These are phyloP conservation scores for Podabrus alpinus DNA, from an alignment of 2,888 invertebrate species.

Conservation along the genomic window DNA sequence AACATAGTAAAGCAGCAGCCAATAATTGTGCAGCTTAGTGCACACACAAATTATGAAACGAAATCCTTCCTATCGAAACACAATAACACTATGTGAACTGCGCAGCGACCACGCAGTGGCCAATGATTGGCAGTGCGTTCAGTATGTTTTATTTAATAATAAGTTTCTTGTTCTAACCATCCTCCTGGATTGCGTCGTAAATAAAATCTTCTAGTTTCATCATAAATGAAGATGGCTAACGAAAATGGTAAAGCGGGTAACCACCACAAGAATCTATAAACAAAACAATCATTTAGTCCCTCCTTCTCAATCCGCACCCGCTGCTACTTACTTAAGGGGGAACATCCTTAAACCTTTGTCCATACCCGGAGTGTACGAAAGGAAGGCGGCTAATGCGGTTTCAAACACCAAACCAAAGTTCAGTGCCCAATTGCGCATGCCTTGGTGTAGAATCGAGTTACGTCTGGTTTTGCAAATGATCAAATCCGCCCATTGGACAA, in stretches of 20 bases:
- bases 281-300: slow-evolving; percentile 5
- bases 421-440: slow-evolving; percentile 97
- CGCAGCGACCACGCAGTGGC: slow-evolving; percentile 33
- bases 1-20: slow-evolving; percentile 38
- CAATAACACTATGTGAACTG: slow-evolving; percentile 39
- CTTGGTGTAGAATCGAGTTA: slow-evolving; percentile 95
- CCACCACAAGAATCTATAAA: slow-evolving; percentile 97
- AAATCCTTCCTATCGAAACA: slow-evolving; percentile 51
- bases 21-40: slow-evolving; percentile 39
- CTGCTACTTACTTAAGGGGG: slow-evolving; percentile 94
- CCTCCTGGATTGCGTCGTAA: slow-evolving; percentile 97
- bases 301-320: slow-evolving; percentile 37
- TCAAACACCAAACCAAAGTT: slow-evolving; percentile 96
- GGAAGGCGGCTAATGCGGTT: slow-evolving; percentile 92
- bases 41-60: slow-evolving; percentile 39
- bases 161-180: slow-evolving; percentile 99
- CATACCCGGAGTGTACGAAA: slow-evolving; percentile 97
- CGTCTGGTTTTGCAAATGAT: slow-evolving; percentile 97
- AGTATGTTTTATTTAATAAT: slow-evolving; percentile 73
- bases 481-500: slow-evolving; percentile 98
- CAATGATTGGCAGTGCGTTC: slow-evolving; percentile 34
- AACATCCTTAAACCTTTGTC: slow-evolving; percentile 97
- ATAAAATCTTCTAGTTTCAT: slow-evolving; percentile 96
- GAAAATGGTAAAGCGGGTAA: slow-evolving; percentile 97
- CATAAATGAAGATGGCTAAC: slow-evolving; percentile 97